Evolutionary conservation across 1,140 invertebrate species (phyloP).

Genomic region (Ips typographus): DNA sequence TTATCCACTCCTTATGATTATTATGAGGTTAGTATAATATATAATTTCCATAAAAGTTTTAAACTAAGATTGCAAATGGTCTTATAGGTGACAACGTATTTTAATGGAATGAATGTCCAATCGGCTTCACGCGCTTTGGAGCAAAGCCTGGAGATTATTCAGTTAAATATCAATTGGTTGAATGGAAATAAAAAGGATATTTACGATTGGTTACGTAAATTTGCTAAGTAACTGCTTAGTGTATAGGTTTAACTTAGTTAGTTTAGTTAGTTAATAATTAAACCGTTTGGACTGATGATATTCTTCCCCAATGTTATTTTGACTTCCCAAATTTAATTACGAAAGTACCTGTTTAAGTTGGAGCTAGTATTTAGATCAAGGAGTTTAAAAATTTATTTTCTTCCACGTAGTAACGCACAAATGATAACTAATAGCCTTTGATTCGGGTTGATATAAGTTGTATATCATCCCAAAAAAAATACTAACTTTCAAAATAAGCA

Average conservation of each 20-base stretch:
- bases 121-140: slow-evolving; percentile 67
- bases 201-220: slow-evolving; percentile 49
- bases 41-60: slow-evolving; percentile 3
- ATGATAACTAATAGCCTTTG: no score
- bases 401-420: neutral
- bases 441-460: no score
- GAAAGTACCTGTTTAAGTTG: neutral
- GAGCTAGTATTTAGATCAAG: neutral
- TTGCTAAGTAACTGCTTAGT: slow-evolving; percentile 37
- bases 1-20: slow-evolving; percentile 73
- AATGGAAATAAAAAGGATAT: slow-evolving; percentile 60
- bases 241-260: neutral
- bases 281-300: neutral
- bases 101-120: slow-evolving; percentile 67
- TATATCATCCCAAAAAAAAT: no score
- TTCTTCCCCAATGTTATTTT: neutral
- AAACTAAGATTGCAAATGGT: neutral
- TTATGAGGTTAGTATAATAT: slow-evolving; percentile 60
- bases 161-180: slow-evolving; percentile 77
- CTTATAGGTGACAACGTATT: slow-evolving; percentile 66
- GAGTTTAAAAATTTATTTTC: neutral
- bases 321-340: neutral
- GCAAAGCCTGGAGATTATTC: slow-evolving; percentile 75
- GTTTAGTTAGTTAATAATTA: neutral
- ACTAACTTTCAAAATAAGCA: no score